phyloP scores from a whole-genome alignment of 2,888 invertebrate species.

The Halictus ligatus region DNA sequence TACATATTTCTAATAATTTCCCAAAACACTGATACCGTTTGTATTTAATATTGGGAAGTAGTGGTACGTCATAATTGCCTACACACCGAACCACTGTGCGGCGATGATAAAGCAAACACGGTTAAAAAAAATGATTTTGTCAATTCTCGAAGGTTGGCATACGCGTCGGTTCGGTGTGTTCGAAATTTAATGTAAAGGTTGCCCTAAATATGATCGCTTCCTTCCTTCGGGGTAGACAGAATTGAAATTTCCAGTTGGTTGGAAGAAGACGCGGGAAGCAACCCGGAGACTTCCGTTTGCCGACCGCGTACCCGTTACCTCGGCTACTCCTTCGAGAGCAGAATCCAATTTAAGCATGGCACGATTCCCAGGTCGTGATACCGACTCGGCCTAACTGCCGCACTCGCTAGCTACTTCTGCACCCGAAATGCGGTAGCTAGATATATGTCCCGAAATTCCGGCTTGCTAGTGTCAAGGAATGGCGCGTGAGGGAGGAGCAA shows the following conservation, averaged over 20 bases:
- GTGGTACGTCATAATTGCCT: too few species aligned
- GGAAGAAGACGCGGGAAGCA: conserved; percentile 66
- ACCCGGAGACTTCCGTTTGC: conserved; percentile 73
- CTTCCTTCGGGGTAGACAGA: conserved; percentile 64
- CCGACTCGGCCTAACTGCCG: conserved; percentile 57
- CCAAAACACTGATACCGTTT: too few species aligned
- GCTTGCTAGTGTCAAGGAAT: conserved; percentile 10
- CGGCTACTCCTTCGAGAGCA: conserved; percentile 69
- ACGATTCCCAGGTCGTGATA: conserved; percentile 75
- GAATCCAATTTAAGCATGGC: conserved; percentile 77
- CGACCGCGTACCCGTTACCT: conserved; percentile 68
- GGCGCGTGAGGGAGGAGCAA: conserved; percentile 31
- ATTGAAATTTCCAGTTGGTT: conserved; percentile 75
- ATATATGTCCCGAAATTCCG: conserved; percentile 25
- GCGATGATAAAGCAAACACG: background rate
- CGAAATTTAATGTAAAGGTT: conserved; percentile 63
- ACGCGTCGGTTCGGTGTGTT: conserved; percentile 20
- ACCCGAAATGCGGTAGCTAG: conserved; percentile 50
- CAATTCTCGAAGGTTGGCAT: background rate
- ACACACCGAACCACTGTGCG: background rate
- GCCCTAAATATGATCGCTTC: conserved; percentile 72
- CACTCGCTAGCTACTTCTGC: conserved; percentile 47
- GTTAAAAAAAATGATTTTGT: background rate
- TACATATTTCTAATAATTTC: too few species aligned
- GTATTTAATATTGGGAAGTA: too few species aligned